A percentile compares a stretch with the other conserved stretches of the same genome.
phyloP scores from a whole-genome alignment of 2,797 vertebrate genomes.

The Hipposideros larvatus region DNA sequence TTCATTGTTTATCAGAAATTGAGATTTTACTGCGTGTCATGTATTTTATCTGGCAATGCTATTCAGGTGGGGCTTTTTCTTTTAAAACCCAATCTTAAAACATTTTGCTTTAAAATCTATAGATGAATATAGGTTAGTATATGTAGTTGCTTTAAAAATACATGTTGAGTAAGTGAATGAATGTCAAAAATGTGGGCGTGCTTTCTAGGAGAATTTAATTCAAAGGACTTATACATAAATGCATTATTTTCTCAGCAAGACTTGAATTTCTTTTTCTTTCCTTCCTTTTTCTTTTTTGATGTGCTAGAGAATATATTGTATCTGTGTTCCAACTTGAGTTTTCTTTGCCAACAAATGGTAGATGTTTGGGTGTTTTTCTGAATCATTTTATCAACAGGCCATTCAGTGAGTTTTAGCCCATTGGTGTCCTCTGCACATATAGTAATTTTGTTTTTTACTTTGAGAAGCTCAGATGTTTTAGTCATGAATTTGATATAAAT shows the following conservation, averaged over 20 bases:
- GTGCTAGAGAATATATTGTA: conserved; percentile 57
- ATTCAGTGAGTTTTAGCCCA: conserved; percentile 6
- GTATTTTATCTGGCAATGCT: conserved; percentile 49
- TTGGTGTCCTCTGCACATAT: conserved; percentile 10
- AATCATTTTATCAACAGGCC: conserved; percentile 17
- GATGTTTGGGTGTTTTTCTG: conserved; percentile 42
- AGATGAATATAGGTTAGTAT: conserved; percentile 65
- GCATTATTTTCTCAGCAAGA: conserved; percentile 65
- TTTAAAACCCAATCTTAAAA: conserved; percentile 60
- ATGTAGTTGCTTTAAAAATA: conserved; percentile 75
- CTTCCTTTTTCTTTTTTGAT: conserved; percentile 1
- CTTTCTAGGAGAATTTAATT: conserved; percentile 73
- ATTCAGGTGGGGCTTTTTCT: conserved; percentile 46
- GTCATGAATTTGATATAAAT: conserved; percentile 50
- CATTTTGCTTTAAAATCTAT: conserved; percentile 64
- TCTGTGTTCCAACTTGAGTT: conserved; percentile 37
- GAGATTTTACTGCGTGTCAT: conserved; percentile 11
- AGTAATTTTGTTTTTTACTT: conserved; percentile 56
- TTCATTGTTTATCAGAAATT: conserved; percentile 38
- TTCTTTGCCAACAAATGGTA: conserved; percentile 44
- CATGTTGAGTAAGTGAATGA: conserved; percentile 70
- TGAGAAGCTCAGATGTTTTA: conserved; percentile 41
- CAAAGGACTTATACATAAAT: conserved; percentile 72
- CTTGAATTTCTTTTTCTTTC: conserved; percentile 47
- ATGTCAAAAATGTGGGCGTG: conserved; percentile 63